Conservation (phyloP, 2,113 vertebrate species). For the Aphyosemion australe region DNA sequence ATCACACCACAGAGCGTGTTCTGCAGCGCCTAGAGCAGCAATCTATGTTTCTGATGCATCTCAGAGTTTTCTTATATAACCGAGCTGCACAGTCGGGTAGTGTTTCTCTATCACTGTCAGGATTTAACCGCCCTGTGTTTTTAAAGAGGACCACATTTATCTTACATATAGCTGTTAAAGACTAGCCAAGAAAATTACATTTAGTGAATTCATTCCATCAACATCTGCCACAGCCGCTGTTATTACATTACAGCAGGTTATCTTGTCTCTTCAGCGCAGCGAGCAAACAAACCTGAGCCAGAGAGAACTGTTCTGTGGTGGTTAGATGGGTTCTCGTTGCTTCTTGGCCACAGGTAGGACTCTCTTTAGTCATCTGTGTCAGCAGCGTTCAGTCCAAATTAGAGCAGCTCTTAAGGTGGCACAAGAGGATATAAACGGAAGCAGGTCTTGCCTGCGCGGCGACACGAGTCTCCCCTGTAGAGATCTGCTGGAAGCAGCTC, state of each 20-base stretch:
- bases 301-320: neutral
- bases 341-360: conserved; percentile 29
- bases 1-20: conserved; percentile 8
- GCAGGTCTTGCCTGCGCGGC: conserved; percentile 54
- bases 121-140: conserved; percentile 1
- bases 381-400: conserved; percentile 56
- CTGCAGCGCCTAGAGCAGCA: conserved; percentile 32
- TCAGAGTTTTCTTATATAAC: conserved; percentile 53
- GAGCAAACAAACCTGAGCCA: neutral
- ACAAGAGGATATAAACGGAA: conserved; percentile 68
- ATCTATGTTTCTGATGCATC: conserved; percentile 38
- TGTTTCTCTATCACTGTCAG: conserved; percentile 8
- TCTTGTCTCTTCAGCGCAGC: no score
- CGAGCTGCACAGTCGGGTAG: conserved; percentile 30
- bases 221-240: no score
- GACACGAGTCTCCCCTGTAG: conserved; percentile 33
- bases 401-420: conserved; percentile 47
- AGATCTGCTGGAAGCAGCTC: conserved; percentile 30
- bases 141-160: neutral
- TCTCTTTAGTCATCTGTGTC: conserved; percentile 41
- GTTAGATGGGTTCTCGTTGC: neutral
- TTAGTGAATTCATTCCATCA: no score
- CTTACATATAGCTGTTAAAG: neutral
- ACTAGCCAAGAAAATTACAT: neutral
- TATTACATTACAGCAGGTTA: no score